Conservation (phyloP, 2,113 vertebrate species). For the Oreocharis arfaki region DNA sequence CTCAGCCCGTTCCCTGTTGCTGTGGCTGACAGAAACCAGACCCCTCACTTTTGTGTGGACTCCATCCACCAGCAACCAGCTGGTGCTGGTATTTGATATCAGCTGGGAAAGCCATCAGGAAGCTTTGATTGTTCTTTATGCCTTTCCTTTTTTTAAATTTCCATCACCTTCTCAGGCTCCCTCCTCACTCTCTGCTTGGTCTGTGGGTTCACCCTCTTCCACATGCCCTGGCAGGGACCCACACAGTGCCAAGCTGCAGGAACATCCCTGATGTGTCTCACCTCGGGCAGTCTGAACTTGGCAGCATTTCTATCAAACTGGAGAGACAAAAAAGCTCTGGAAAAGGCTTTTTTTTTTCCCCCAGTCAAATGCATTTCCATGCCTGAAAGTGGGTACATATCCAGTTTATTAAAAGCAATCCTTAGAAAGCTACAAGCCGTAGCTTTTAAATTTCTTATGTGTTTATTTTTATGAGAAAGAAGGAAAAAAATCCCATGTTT, state of each 20-base stretch:
- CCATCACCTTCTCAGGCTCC: background rate
- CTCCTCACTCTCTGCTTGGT: background rate
- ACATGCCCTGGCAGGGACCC: background rate
- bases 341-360: background rate
- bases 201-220: background rate
- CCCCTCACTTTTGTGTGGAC: background rate
- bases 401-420: background rate
- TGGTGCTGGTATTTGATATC: background rate
- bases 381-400: background rate
- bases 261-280: background rate
- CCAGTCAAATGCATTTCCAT: background rate
- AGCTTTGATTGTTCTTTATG: background rate
- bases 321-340: background rate
- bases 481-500: background rate
- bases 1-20: background rate
- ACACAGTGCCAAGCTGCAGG: background rate
- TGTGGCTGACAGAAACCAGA: constrained; percentile 48
- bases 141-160: background rate
- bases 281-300: background rate
- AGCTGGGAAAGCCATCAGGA: background rate
- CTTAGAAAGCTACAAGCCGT: background rate
- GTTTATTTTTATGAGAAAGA: background rate
- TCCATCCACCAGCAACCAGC: background rate
- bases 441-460: background rate
- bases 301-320: background rate